A percentile compares a stretch with the other conserved stretches of the same genome.
Evolutionary conservation across 2,888 invertebrate genomes (phyloP).

Genomic region (Perdita meconis): DNA sequence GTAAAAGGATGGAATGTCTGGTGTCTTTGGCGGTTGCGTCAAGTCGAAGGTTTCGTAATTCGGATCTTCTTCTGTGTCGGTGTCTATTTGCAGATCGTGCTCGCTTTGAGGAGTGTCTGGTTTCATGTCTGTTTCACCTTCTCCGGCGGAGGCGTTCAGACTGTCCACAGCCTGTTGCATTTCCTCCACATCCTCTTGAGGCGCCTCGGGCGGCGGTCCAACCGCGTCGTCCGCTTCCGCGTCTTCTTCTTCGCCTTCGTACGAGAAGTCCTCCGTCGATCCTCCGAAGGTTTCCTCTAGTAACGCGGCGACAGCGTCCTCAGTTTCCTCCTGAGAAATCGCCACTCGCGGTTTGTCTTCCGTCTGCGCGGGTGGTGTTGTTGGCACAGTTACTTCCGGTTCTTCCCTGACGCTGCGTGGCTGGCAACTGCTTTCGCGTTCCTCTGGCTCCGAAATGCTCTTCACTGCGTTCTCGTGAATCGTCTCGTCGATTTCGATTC

Average conservation of each 20-base stretch:
- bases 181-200: constrained; percentile 92
- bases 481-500: constrained; percentile 88
- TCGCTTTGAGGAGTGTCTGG: constrained; percentile 94
- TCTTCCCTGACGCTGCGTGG: constrained; percentile 76
- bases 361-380: constrained; percentile 86
- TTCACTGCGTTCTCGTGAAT: constrained; percentile 93
- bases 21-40: constrained; percentile 86
- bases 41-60: constrained; percentile 85
- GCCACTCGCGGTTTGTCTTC: constrained; percentile 92
- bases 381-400: constrained; percentile 82
- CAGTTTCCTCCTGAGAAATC: constrained; percentile 96
- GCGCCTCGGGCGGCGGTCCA: constrained; percentile 86
- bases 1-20: constrained; percentile 86
- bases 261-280: constrained; percentile 83
- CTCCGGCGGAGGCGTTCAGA: constrained; percentile 87
- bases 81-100: constrained; percentile 93
- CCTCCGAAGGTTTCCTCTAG: constrained; percentile 94
- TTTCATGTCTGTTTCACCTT: constrained; percentile 86
- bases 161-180: constrained; percentile 94
- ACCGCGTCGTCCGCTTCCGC: constrained; percentile 78
- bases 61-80: constrained; percentile 91
- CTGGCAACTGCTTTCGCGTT: constrained; percentile 79
- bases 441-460: constrained; percentile 88
- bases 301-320: constrained; percentile 95
- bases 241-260: constrained; percentile 85